Conservation (phyloP, 2,113 vertebrate species). For the Pelobates fuscus region DNA sequence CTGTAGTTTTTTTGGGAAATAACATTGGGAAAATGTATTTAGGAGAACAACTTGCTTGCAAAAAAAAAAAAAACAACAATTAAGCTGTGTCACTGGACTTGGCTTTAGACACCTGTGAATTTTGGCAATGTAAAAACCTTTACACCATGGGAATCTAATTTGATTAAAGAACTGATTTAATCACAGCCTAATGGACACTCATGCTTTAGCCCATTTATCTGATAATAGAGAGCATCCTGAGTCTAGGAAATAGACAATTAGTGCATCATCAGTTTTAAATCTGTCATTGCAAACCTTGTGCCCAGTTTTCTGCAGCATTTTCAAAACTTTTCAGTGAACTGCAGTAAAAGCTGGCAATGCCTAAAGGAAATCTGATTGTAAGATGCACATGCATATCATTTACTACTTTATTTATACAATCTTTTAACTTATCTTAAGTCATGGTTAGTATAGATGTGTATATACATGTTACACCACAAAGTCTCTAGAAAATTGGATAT, state of each 20-base stretch:
- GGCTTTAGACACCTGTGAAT: background rate
- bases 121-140: conserved; percentile 25
- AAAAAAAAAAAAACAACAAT: conserved; percentile 28
- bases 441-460: no score
- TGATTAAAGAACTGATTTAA: conserved; percentile 37
- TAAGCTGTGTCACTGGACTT: conserved; percentile 19
- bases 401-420: no score
- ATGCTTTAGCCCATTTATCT: conserved; percentile 16
- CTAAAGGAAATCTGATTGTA: no score
- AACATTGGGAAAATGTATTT: conserved; percentile 4
- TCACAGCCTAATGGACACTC: background rate
- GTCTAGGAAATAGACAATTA: conserved; percentile 9
- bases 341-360: no score
- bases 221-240: conserved; percentile 1
- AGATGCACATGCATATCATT: no score
- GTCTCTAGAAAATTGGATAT: no score
- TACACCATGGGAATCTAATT: conserved; percentile 6
- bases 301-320: no score
- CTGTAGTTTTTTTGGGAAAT: conserved; percentile 14
- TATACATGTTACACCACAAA: no score
- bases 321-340: no score
- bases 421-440: no score
- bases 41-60: conserved; percentile 19
- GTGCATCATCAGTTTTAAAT: background rate
- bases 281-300: background rate